Evolutionary conservation across 2,113 vertebrate species (phyloP).

Genomic region (Toxostoma redivivum): DNA sequence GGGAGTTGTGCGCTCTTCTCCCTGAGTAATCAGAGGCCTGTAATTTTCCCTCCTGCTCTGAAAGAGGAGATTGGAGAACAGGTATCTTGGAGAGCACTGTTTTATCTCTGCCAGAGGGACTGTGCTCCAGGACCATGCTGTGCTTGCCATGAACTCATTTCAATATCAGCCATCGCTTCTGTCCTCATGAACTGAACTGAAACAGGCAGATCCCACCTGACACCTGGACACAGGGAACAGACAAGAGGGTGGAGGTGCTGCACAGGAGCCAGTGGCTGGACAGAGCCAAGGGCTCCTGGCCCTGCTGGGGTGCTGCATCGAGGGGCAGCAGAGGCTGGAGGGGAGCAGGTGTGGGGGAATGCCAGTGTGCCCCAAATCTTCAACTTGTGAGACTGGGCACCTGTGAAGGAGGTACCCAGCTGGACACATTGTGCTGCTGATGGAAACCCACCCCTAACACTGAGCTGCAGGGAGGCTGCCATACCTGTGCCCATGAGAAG

Average conservation of each 20-base stretch:
- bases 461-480: background rate
- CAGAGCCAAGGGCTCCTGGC: background rate
- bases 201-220: background rate
- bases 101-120: background rate
- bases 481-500: rapidly evolving
- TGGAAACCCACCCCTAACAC: background rate
- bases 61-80: background rate
- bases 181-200: background rate
- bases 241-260: background rate
- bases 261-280: background rate
- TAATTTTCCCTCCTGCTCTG: slow-evolving; percentile 17
- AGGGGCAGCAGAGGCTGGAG: background rate
- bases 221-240: rapidly evolving
- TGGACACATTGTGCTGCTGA: background rate
- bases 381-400: background rate
- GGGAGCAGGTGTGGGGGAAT: background rate
- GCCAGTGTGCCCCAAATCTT: background rate
- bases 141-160: background rate
- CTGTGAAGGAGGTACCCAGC: background rate
- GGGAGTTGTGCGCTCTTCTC: background rate
- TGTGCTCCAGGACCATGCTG: background rate
- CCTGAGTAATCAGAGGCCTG: slow-evolving; percentile 36
- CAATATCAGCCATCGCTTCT: background rate
- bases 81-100: background rate
- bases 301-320: rapidly evolving